phyloP scores from a whole-genome alignment of 2,113 vertebrate genomes.

The Dendrocopos noguchii region DNA sequence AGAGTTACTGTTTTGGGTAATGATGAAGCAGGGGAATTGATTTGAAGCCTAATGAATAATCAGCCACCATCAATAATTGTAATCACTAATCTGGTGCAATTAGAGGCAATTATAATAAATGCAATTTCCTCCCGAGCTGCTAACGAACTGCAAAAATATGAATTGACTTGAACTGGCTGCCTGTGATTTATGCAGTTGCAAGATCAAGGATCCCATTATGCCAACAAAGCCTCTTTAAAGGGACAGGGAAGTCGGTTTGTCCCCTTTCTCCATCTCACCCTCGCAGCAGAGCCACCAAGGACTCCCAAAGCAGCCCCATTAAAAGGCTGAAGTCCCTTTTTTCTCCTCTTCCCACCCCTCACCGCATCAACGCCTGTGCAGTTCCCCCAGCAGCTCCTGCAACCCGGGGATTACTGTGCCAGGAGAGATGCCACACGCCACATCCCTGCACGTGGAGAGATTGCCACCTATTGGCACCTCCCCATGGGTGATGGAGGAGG shows the following conservation, averaged over 20 bases:
- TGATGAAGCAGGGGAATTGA: slow-evolving; percentile 79
- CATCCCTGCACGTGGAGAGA: background rate
- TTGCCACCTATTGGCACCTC: slow-evolving; percentile 49
- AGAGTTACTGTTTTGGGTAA: slow-evolving; percentile 78
- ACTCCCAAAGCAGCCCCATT: fast-evolving
- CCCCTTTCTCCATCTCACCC: background rate
- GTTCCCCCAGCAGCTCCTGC: fast-evolving
- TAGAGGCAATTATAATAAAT: slow-evolving; percentile 89
- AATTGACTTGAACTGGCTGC: slow-evolving; percentile 80
- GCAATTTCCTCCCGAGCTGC: slow-evolving; percentile 84
- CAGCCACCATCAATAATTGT: slow-evolving; percentile 87
- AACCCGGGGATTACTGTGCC: fast-evolving
- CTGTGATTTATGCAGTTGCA: slow-evolving; percentile 75
- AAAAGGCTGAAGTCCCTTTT: fast-evolving
- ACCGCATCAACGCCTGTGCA: fast-evolving
- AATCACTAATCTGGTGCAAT: slow-evolving; percentile 90
- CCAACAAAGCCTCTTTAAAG: slow-evolving; percentile 67
- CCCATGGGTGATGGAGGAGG: background rate
- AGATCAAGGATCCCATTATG: slow-evolving; percentile 70
- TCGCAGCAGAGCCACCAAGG: background rate
- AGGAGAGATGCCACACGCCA: background rate
- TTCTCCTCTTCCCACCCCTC: background rate
- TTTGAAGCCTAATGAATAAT: slow-evolving; percentile 87
- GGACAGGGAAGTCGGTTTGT: background rate
- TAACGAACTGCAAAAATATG: slow-evolving; percentile 85